Percentiles rank a stretch among this genome's conserved stretches.
Evolutionary conservation across 2,888 invertebrate species (phyloP).

Genomic region (Luffia ferchaultella): DNA sequence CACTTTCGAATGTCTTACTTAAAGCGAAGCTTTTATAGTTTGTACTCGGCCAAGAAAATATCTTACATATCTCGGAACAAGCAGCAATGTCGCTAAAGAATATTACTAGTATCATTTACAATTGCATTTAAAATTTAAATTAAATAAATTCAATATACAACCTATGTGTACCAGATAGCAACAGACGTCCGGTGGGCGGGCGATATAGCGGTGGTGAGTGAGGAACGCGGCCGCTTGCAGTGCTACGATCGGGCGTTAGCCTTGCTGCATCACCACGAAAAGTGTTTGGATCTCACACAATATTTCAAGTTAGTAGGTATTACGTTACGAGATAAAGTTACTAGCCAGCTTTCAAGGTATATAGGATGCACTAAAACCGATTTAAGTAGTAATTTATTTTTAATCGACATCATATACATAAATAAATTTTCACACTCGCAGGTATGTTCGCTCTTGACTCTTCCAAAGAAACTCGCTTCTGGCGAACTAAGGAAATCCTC

Average conservation of each 20-base stretch:
- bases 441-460: too few species aligned
- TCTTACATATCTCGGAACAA: neutral
- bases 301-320: constrained; percentile 34
- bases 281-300: constrained; percentile 39
- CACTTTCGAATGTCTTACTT: too few species aligned
- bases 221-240: constrained; percentile 47
- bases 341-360: too few species aligned
- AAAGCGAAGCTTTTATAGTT: too few species aligned
- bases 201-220: constrained; percentile 39
- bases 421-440: too few species aligned
- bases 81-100: neutral
- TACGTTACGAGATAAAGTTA: too few species aligned
- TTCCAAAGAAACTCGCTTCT: too few species aligned
- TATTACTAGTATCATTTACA: neutral
- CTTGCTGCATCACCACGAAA: constrained; percentile 42
- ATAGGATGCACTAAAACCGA: neutral
- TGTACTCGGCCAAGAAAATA: too few species aligned
- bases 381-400: too few species aligned
- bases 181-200: constrained; percentile 48
- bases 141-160: neutral
- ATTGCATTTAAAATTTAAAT: neutral
- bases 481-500: too few species aligned
- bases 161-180: constrained; percentile 43
- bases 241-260: constrained; percentile 53
- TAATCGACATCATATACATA: too few species aligned